These are phyloP conservation scores for Odocoileus hemionus DNA, from an alignment of 2,113 vertebrate genomes.

Conservation along the genomic window DNA sequence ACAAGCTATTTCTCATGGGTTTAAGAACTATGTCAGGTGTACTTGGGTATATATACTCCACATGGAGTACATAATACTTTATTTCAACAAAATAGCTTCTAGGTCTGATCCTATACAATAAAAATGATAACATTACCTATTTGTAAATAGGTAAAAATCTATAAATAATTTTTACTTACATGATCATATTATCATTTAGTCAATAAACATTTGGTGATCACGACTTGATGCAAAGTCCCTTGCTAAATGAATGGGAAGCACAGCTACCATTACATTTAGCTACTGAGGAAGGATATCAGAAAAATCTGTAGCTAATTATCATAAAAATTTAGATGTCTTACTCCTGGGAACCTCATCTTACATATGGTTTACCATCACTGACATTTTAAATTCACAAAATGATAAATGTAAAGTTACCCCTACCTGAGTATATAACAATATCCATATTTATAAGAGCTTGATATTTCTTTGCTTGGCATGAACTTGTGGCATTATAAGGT, in stretches of 20 bases:
- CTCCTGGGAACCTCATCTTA: not conserved
- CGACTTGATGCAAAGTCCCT: not conserved
- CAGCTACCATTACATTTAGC: not conserved
- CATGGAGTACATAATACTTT: not conserved
- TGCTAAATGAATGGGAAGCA: not conserved
- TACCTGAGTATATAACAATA: not conserved
- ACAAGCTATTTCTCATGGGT: not conserved
- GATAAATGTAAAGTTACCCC: not conserved
- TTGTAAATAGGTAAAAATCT: not conserved
- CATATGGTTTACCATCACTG: not conserved
- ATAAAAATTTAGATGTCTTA: not conserved
- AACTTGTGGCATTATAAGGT: not conserved
- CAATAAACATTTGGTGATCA: not conserved
- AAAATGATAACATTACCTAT: not conserved
- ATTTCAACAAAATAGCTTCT: slow-evolving; percentile 4
- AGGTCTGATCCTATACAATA: not conserved
- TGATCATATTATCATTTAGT: not conserved
- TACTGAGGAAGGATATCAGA: not conserved
- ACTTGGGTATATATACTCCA: not conserved
- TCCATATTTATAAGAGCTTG: not conserved
- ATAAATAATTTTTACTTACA: not conserved
- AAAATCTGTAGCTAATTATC: not conserved
- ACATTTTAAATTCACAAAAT: not conserved
- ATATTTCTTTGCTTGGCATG: not conserved
- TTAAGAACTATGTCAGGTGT: not conserved